phyloP scores from a whole-genome alignment of 2,888 invertebrate species.

The Cephalotes varians region DNA sequence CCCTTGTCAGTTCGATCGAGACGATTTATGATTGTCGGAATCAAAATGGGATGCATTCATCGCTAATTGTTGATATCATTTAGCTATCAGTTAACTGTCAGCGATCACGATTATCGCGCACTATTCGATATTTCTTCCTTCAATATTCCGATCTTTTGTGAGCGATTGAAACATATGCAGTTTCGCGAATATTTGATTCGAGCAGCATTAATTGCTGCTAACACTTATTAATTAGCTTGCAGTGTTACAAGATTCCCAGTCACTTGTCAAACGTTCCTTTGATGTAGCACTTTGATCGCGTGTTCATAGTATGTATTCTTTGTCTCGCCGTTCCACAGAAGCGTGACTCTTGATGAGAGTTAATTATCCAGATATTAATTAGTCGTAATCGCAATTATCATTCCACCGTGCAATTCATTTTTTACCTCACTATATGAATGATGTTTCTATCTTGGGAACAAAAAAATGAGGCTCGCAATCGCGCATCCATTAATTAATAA shows the following conservation, averaged over 20 bases:
- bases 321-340: constrained; percentile 17
- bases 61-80: constrained; percentile 29
- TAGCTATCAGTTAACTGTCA: constrained; percentile 5
- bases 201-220: constrained; percentile 26
- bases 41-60: neutral
- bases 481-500: constrained; percentile 28
- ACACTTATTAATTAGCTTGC: constrained; percentile 41
- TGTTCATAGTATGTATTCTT: constrained; percentile 35
- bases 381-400: constrained; percentile 32
- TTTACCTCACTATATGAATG: neutral
- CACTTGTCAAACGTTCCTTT: constrained; percentile 48
- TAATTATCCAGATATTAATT: constrained; percentile 47
- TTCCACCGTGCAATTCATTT: constrained; percentile 19
- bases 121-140: constrained; percentile 9
- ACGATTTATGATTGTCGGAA: constrained; percentile 19
- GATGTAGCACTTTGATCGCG: constrained; percentile 38
- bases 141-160: neutral
- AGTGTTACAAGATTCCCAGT: constrained; percentile 29
- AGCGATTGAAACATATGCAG: neutral
- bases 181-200: neutral
- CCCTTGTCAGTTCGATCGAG: neutral
- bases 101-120: constrained; percentile 14
- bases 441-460: neutral
- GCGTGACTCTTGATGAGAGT: constrained; percentile 31
- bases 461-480: constrained; percentile 1